Conservation (phyloP, 1,140 invertebrate genomes). For the Pseudoatta argentina region DNA sequence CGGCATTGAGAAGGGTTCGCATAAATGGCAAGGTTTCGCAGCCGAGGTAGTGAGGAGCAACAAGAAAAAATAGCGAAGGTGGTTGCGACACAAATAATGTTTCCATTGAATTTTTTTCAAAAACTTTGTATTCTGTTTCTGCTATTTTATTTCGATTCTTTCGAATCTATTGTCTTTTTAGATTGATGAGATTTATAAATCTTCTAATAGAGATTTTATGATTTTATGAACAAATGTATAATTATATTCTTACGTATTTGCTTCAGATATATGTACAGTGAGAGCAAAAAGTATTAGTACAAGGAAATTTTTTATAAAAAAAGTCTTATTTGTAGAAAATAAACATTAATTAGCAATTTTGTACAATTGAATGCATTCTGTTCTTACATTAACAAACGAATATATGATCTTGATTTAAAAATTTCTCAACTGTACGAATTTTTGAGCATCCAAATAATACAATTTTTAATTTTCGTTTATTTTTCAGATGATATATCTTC, state of each 20-base stretch:
- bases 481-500: no score
- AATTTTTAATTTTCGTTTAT: no score
- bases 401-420: no score
- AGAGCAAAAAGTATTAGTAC: no score
- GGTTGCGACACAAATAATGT: constrained; percentile 31
- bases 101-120: constrained; percentile 14
- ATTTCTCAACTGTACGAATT: no score
- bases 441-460: no score
- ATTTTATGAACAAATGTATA: not conserved
- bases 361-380: no score
- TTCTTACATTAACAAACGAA: no score
- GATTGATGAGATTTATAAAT: not conserved
- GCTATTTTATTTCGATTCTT: constrained; percentile 36
- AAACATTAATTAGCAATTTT: no score
- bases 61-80: not conserved
- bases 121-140: not conserved
- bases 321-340: no score
- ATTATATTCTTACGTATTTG: not conserved
- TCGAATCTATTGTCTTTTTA: not conserved
- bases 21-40: constrained; percentile 57
- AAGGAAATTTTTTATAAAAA: no score
- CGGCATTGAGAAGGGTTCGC: constrained; percentile 37
- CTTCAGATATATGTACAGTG: not conserved
- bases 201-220: not conserved
- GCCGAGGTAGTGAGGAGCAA: constrained; percentile 29